Conservation (phyloP, 2,888 invertebrate genomes). For the Ectemnius lituratus region DNA sequence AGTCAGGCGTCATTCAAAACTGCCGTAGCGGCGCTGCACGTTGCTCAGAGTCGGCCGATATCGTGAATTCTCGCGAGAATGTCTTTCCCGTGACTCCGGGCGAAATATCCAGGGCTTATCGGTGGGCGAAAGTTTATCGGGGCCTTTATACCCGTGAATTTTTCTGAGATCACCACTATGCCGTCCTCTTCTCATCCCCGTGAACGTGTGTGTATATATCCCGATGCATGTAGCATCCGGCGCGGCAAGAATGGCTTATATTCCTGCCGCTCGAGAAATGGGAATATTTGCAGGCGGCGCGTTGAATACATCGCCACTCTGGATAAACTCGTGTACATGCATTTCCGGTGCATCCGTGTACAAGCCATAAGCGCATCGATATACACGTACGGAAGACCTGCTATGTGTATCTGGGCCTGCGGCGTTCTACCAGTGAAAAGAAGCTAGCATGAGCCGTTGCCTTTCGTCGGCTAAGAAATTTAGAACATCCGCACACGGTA, state of each 20-base stretch:
- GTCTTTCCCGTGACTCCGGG: slow-evolving; percentile 26
- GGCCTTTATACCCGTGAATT: slow-evolving; percentile 35
- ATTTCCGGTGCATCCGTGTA: slow-evolving; percentile 2
- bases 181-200: neutral
- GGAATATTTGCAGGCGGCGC: slow-evolving; percentile 35
- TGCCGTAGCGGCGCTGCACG: neutral
- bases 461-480: neutral
- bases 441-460: neutral
- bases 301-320: slow-evolving; percentile 10
- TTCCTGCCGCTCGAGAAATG: slow-evolving; percentile 11
- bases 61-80: slow-evolving; percentile 36
- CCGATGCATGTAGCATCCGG: slow-evolving; percentile 14
- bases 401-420: neutral
- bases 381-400: neutral
- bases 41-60: slow-evolving; percentile 15
- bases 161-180: slow-evolving; percentile 36
- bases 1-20: neutral
- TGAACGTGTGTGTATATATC: slow-evolving; percentile 11
- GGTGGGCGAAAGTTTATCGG: slow-evolving; percentile 39
- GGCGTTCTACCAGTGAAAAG: neutral
- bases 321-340: neutral
- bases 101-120: slow-evolving; percentile 34
- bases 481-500: slow-evolving; percentile 6
- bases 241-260: slow-evolving; percentile 31
- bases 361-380: neutral